These are phyloP conservation scores for Perca flavescens DNA, from an alignment of 2,113 vertebrate genomes.

Conservation along the genomic window DNA sequence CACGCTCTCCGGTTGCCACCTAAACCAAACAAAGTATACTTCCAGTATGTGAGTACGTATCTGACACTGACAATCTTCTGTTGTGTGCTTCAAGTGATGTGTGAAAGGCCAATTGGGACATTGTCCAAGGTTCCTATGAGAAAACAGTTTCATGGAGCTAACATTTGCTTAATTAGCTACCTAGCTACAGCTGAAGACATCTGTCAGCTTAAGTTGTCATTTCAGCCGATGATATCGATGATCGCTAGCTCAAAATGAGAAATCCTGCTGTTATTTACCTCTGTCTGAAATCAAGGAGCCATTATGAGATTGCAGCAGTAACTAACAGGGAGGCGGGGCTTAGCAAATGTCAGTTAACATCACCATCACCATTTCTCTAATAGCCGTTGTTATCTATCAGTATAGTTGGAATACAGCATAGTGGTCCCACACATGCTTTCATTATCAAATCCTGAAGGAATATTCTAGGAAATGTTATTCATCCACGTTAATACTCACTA, in stretches of 20 bases:
- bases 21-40: too few species aligned
- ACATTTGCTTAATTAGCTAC: too few species aligned
- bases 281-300: not conserved
- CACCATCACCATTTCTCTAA: too few species aligned
- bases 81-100: too few species aligned
- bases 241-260: not conserved
- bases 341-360: not conserved
- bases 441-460: slow-evolving; percentile 1
- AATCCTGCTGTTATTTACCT: not conserved
- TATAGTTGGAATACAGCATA: not conserved
- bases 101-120: too few species aligned
- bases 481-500: not conserved
- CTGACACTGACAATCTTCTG: too few species aligned
- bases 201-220: not conserved
- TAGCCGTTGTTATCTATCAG: not conserved
- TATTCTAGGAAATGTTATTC: not conserved
- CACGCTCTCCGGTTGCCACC: too few species aligned
- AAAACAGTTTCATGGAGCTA: not conserved
- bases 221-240: not conserved
- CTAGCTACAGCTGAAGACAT: not conserved
- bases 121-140: too few species aligned
- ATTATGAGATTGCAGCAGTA: not conserved
- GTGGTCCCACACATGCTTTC: not conserved
- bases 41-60: too few species aligned
- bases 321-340: not conserved